Base-by-base conservation (phyloP, 2,888 invertebrate genomes). In the Deilephila porcellus region DNA sequence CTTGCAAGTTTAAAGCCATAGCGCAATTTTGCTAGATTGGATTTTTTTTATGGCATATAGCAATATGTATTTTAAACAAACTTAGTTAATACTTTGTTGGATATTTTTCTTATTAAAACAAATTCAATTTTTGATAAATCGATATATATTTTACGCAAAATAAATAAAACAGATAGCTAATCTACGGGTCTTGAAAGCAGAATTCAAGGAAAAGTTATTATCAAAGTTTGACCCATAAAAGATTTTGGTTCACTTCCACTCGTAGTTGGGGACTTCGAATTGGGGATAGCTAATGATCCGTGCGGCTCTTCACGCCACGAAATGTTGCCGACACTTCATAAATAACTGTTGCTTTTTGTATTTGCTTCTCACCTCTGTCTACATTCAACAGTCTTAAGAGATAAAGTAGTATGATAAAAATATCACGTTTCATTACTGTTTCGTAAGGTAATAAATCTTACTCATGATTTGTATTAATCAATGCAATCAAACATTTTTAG, bases 1-100 rank as follows among this genome's bases (percentile, higher is more conserved):
- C 20, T 67, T 67, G 67, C 17, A 67, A 67, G 25, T 52, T 52
- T 67, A 67, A 64, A 64, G 20, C 14, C n/a, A 56, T 56, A n/a
- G n/a, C 56, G 37, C 60, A 60, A 34, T 45, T 64, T 64, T 20
- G 64, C 20, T 45, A 5, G 25, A 37, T 63, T 32, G 17, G 62
- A 63, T n/a, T 63, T 7, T 34, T 56, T n/a, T n/a, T 56, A 56
- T 56, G 17, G 56, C 0, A 17, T 25, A 29, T 63, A n/a, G 63
- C 32, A 17, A n/a, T 17, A 8, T 63, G 5, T n/a, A 34, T 63
- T 34, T 63, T 37, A 29, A 29, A 63, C 11, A 45, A 45, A 45
- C 14, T 45, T 45, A 11, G 14, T 14, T 14, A 11, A 2, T 45
- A 11, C 7, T 45, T 45, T 60, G 29, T 14, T 29, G 29, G 29